A percentile compares a stretch with the other conserved stretches of the same genome.
These are phyloP conservation scores for Sialia sialis DNA, from an alignment of 2,113 vertebrate species.

Conservation along the genomic window DNA sequence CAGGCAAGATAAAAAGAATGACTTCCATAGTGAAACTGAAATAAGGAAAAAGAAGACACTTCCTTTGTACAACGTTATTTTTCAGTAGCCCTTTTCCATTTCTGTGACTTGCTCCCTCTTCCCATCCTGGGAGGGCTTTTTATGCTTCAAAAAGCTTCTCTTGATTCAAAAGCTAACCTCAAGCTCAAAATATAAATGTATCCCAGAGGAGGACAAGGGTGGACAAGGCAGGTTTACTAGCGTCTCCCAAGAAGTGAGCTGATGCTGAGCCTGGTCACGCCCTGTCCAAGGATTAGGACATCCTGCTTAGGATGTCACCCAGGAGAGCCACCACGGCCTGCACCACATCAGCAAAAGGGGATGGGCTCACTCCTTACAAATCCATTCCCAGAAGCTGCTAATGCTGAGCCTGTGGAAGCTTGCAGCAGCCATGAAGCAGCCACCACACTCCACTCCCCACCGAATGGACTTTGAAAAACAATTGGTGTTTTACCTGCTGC, in stretches of 20 bases:
- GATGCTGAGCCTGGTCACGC: background rate
- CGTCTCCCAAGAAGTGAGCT: background rate
- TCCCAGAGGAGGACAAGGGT: background rate
- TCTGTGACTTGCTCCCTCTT: background rate
- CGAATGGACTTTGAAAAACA: background rate
- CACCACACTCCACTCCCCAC: fast-evolving
- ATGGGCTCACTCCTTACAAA: background rate
- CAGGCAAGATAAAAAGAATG: background rate
- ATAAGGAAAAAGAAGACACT: background rate
- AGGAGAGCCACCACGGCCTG: background rate
- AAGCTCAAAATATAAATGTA: background rate
- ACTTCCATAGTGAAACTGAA: background rate
- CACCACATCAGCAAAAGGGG: background rate
- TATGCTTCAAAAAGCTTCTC: background rate
- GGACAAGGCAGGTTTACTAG: background rate
- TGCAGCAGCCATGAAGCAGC: background rate
- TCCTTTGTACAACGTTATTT: fast-evolving
- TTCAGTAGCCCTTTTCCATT: background rate
- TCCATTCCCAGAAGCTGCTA: background rate
- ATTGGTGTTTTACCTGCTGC: background rate
- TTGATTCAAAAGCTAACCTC: background rate
- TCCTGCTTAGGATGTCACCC: background rate
- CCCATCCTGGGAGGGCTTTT: background rate
- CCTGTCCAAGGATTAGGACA: background rate
- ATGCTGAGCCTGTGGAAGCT: background rate